Percentiles rank a stretch among this genome's conserved stretches.
These are phyloP conservation scores for Triplophysa siluroides DNA, from an alignment of 2,113 vertebrate species.

Conservation along the genomic window DNA sequence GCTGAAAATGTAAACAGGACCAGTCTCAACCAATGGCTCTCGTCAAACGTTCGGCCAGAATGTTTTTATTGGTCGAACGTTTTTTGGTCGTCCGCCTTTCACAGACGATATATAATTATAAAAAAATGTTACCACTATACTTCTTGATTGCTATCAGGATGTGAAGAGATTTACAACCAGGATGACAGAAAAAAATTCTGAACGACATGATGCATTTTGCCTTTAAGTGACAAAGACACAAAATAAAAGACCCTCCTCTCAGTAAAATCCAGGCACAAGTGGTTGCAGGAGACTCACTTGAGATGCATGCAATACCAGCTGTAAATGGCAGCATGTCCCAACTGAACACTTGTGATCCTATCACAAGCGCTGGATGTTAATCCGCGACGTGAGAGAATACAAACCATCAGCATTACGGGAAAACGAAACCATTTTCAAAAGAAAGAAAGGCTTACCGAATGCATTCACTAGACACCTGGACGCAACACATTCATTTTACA, in stretches of 20 bases:
- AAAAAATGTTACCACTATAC: no score
- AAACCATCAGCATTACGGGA: not conserved
- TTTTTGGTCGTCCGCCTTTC: no score
- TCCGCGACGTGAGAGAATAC: not conserved
- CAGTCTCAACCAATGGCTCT: no score
- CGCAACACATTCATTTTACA: not conserved
- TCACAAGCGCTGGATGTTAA: not conserved
- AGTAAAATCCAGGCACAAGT: constrained; percentile 16
- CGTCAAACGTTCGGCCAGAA: no score
- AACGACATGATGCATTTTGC: no score
- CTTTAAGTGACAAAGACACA: not conserved
- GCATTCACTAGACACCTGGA: not conserved
- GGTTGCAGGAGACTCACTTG: not conserved
- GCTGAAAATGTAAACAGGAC: no score
- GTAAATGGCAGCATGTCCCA: not conserved
- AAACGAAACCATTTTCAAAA: not conserved
- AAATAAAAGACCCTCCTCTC: not conserved
- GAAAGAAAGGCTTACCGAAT: not conserved
- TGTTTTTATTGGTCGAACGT: no score
- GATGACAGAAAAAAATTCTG: no score
- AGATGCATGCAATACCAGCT: not conserved
- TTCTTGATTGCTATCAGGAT: no score
- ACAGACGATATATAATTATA: no score
- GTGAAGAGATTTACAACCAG: no score
- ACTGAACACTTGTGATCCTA: not conserved